phyloP scores from a whole-genome alignment of 2,113 vertebrate genomes.

The Columbina picui region DNA sequence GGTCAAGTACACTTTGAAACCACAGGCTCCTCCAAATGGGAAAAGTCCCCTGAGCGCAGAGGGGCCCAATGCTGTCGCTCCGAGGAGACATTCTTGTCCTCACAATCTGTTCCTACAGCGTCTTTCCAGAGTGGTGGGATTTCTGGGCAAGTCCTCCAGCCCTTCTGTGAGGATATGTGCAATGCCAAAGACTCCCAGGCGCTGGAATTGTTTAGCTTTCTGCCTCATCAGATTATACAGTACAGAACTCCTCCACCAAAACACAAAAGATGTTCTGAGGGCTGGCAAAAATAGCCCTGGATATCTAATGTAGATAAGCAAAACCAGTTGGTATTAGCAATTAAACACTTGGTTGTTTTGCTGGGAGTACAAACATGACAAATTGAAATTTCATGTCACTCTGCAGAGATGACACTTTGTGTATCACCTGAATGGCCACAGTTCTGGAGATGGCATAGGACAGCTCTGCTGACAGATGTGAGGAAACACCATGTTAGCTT shows the following conservation, averaged over 20 bases:
- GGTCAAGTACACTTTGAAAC: not conserved
- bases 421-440: not conserved
- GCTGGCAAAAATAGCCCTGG: not conserved
- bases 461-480: not conserved
- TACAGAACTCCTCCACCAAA: not conserved
- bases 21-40: not conserved
- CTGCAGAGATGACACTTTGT: not conserved
- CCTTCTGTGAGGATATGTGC: not conserved
- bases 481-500: not conserved
- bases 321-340: not conserved
- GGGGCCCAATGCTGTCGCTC: rapidly evolving
- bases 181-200: not conserved
- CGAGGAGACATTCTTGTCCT: not conserved
- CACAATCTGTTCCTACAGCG: not conserved
- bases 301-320: not conserved
- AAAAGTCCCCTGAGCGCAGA: not conserved
- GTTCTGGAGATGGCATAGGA: not conserved
- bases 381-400: not conserved
- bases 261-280: not conserved
- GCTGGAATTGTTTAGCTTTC: not conserved
- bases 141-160: not conserved
- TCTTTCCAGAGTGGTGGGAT: not conserved
- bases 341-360: not conserved
- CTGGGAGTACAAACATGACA: not conserved
- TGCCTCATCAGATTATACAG: not conserved